Evolutionary conservation across 2,888 invertebrate species (phyloP).

Genomic region (Apodemia zela): DNA sequence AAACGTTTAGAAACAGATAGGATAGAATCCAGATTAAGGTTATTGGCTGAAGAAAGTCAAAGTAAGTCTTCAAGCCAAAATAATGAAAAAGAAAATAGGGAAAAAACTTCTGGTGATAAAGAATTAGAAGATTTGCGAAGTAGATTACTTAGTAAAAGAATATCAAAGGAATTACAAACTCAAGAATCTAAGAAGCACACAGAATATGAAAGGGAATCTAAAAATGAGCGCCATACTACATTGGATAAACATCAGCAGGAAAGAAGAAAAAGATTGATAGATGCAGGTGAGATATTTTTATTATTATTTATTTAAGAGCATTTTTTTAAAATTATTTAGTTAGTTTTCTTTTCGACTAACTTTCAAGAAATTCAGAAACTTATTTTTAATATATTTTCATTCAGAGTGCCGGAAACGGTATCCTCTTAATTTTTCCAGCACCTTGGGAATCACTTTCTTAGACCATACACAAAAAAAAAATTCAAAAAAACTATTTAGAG

Average conservation of each 20-base stretch:
- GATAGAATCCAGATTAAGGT: conserved; percentile 63
- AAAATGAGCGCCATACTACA: conserved; percentile 57
- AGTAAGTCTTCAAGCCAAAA: conserved; percentile 43
- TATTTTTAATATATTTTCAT: no score
- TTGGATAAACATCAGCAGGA: conserved; percentile 77
- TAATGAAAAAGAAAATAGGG: conserved; percentile 74
- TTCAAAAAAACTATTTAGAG: no score
- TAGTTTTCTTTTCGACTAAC: no score
- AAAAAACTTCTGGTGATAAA: conserved; percentile 74
- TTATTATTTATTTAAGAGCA: conserved; percentile 16
- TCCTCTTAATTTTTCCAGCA: no score
- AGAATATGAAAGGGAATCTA: conserved; percentile 71
- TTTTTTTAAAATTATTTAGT: no score
- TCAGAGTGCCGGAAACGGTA: no score
- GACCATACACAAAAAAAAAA: no score
- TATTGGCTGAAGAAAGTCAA: conserved; percentile 61
- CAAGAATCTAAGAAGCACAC: conserved; percentile 62
- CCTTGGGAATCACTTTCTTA: no score
- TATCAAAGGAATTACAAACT: conserved; percentile 82
- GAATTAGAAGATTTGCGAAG: conserved; percentile 88
- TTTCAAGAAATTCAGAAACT: no score
- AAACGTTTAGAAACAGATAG: conserved; percentile 60
- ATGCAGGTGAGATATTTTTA: conserved; percentile 80
- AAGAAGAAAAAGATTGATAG: conserved; percentile 84
- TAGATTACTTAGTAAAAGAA: conserved; percentile 85